Base-by-base conservation (phyloP, 2,888 invertebrate species). In the Drosophila trichaetosa region DNA sequence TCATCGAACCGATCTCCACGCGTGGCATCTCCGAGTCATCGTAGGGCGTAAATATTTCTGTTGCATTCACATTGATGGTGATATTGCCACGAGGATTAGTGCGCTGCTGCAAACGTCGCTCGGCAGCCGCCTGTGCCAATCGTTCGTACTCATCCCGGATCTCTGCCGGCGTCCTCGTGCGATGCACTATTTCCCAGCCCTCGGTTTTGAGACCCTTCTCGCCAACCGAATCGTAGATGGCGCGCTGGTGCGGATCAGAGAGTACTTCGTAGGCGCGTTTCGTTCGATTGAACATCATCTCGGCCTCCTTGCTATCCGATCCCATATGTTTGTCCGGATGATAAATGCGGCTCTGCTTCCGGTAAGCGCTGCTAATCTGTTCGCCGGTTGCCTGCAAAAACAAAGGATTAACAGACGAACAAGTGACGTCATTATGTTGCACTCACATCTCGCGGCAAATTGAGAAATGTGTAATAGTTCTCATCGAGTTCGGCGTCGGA, bases 281-380 rank as follows among this genome's bases (percentile, higher is more conserved):
- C 0, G 97, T 96, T 93, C 97, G 97, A 92, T 97, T 97, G 92
- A 99, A 99, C 89, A 99, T 94, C 72, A 96, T 93, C 93, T 99
- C 98, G 0, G 99, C 99, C 94, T 95, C 95, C 92, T 98, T 98
- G 82, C 96, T 95, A 0, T 94, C 95, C 0, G 96, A 96, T 90
- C 98, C 97, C 18, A 95, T 94, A 93, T 99, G 99, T 93, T 99
- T 99, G 91, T 99, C 99, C 0, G 99, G 99, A 93, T 99, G 99
- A 91, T 98, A 99, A 86, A 98, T 95, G 79, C 96, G 95, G 84
- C 99, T 99, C 65, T 98, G 95, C 62, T 97, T 95, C 73, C 99
- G 95, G 92, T 99, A 99, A 2, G 99, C 97, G 94, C 96, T 96
- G 90, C 96, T 98, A 80, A 99, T 99, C 93, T 99, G 99, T 80